A percentile compares a stretch with the other conserved stretches of the same genome.
phyloP scores from a whole-genome alignment of 2,888 invertebrate genomes.

The Erebia aethiops region DNA sequence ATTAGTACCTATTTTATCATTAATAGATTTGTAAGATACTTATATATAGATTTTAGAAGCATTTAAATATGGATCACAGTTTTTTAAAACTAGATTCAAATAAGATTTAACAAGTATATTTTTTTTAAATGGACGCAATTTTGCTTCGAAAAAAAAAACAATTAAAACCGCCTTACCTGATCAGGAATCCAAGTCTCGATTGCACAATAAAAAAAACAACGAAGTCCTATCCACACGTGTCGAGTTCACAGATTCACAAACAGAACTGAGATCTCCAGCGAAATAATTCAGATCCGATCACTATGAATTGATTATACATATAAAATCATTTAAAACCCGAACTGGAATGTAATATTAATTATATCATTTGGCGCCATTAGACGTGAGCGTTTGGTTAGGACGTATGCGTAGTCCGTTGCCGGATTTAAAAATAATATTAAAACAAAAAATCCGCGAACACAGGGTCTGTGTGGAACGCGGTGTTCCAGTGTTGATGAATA shows the following conservation, averaged over 20 bases:
- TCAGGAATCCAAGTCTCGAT: slow-evolving; percentile 27
- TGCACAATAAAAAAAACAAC: slow-evolving; percentile 40
- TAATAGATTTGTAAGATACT: no score
- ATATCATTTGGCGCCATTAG: slow-evolving; percentile 44
- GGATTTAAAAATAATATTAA: slow-evolving; percentile 71
- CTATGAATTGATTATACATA: slow-evolving; percentile 52
- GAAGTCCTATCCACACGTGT: slow-evolving; percentile 58
- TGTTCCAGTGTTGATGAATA: slow-evolving; percentile 23
- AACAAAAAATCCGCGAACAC: slow-evolving; percentile 55
- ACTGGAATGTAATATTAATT: slow-evolving; percentile 51
- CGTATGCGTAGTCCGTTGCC: slow-evolving; percentile 56
- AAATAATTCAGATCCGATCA: slow-evolving; percentile 48
- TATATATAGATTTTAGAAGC: no score
- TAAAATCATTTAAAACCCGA: slow-evolving; percentile 47
- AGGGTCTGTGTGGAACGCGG: slow-evolving; percentile 45
- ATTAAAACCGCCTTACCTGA: slow-evolving; percentile 32
- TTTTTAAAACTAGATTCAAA: no score
- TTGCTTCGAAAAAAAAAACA: neutral
- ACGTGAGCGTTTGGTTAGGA: slow-evolving; percentile 48
- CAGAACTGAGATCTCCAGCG: slow-evolving; percentile 58
- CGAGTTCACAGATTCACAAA: slow-evolving; percentile 65
- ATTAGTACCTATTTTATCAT: no score
- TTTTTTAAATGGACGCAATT: no score
- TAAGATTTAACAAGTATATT: no score
- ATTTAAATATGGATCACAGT: no score